Evolutionary conservation across 2,797 vertebrate genomes (phyloP), one percentile per base, ranked within the genome.

Genomic region (Vipera ursinii): DNA sequence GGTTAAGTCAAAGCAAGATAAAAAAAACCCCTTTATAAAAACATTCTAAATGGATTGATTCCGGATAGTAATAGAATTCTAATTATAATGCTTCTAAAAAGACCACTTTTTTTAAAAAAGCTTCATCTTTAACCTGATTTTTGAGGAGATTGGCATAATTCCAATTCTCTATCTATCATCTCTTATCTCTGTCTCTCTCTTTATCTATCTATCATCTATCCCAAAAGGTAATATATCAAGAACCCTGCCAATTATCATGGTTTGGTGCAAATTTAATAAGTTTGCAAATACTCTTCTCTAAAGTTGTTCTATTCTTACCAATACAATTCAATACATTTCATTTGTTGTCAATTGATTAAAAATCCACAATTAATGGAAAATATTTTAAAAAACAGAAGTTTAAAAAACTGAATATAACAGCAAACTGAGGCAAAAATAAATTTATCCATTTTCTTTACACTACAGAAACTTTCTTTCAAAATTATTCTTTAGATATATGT

Each of bases 71-170:
- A 24, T 32, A 59, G 22, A 13, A 26, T 17, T 10, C 28, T 65
- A 28, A 65, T n/a, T 28, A 20, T 13, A 51, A n/a, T 55, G 48
- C 53, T 82, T 57, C 13, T 73, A 78, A 24, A 56, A 56, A 60
- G 22, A 4, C 26, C 48, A 14, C 24, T 56, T 78, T 24, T 4
- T 6, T 38, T 38, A 38, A 38, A 38, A 61, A 61, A 3, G 5
- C 57, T 38, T 24, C 3, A 9, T 17, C 17, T 14, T 10, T 7
- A 44, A 53, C 38, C 95, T 7, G 17, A 89, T 94, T 61, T 93
- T 78, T 90, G n/a, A 61, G 88, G 89, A 93, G 55, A 93, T 90
- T 94, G 61, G 6, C 85, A 73, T 94, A 94, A 87, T 61, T 94
- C 93, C 95, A 65, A 60, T 44, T 90, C 61, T 38, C 48, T 60